Percentiles rank a stretch among this genome's conserved stretches.
Evolutionary conservation across 2,888 invertebrate genomes (phyloP).

Genomic region (Crepidodera aurea): DNA sequence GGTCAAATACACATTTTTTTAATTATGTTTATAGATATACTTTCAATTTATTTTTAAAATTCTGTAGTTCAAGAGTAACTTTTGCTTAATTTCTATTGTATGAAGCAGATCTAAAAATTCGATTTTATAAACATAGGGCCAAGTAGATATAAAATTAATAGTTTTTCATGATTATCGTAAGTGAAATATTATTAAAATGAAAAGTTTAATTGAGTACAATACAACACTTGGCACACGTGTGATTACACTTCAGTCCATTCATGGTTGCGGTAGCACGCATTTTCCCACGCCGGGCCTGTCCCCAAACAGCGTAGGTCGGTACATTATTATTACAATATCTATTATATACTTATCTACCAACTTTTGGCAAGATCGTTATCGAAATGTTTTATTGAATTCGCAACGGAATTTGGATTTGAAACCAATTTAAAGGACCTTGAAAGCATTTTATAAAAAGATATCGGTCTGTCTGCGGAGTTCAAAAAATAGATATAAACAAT

Average conservation of each 20-base stretch:
- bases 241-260: not conserved
- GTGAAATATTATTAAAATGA: not conserved
- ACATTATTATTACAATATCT: constrained; percentile 4
- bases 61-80: too few relatives aligned
- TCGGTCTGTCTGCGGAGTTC: constrained; percentile 19
- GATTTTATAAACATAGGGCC: too few relatives aligned
- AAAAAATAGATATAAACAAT: constrained; percentile 36
- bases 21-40: too few relatives aligned
- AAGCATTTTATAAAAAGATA: constrained; percentile 29
- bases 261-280: not conserved
- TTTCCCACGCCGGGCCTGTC: constrained; percentile 9
- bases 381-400: constrained; percentile 17
- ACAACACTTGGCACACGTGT: not conserved
- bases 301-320: not conserved
- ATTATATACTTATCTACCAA: not conserved
- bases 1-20: too few relatives aligned
- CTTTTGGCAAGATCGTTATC: constrained; percentile 24
- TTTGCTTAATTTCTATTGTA: too few relatives aligned
- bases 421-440: constrained; percentile 27
- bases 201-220: not conserved
- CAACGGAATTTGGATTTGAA: constrained; percentile 13
- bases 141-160: not conserved
- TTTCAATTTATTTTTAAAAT: too few relatives aligned
- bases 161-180: not conserved
- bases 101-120: too few relatives aligned